Conservation (phyloP, 2,113 vertebrate genomes). For the Mustelus asterias region DNA sequence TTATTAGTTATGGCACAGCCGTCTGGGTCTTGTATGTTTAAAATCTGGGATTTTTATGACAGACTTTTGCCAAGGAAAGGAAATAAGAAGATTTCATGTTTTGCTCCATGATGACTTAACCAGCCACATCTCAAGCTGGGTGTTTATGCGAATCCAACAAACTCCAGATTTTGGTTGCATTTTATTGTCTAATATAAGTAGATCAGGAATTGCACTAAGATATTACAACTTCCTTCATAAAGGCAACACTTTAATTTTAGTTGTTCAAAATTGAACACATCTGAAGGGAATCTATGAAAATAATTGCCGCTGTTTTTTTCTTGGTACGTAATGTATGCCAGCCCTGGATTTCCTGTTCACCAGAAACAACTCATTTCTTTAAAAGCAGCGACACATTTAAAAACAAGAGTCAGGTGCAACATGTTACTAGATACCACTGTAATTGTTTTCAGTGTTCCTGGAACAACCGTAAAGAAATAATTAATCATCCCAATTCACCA, state of each 20-base stretch:
- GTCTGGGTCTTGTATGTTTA: not conserved
- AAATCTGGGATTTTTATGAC: constrained; percentile 17
- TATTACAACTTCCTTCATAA: constrained; percentile 26
- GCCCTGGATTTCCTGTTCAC: constrained; percentile 18
- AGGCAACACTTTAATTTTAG: constrained; percentile 4
- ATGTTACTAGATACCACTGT: not conserved
- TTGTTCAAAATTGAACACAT: not conserved
- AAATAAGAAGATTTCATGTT: constrained; percentile 20
- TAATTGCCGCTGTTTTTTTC: not conserved
- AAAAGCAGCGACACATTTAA: not conserved
- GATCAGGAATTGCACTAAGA: not conserved
- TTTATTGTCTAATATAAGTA: not conserved
- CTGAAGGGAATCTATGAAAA: constrained; percentile 7
- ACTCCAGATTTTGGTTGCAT: constrained; percentile 13
- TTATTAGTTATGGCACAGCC: not conserved
- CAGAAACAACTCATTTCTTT: constrained; percentile 10
- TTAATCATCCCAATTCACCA: not conserved
- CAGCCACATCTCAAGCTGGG: constrained; percentile 17
- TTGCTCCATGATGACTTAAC: constrained; percentile 23
- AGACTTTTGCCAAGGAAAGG: not conserved
- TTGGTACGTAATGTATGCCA: not conserved
- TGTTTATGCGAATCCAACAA: constrained; percentile 14
- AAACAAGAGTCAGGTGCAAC: not conserved
- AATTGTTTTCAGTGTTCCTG: not conserved
- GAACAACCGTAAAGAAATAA: not conserved